These are phyloP conservation scores for Mya arenaria DNA, from an alignment of 1,140 invertebrate genomes.

Conservation along the genomic window DNA sequence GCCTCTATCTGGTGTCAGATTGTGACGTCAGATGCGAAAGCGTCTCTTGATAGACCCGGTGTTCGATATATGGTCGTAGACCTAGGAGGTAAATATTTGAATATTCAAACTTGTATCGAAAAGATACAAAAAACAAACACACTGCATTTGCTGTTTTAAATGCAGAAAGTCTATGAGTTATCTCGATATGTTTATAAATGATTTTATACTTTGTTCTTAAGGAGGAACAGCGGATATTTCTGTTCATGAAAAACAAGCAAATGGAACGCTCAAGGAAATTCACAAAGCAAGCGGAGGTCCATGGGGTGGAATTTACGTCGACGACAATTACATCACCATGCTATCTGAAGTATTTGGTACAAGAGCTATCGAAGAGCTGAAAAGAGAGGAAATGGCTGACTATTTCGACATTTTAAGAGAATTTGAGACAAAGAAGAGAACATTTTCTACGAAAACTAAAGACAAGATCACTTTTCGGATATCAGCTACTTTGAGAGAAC, in stretches of 20 bases:
- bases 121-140: no score
- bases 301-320: conserved; percentile 54
- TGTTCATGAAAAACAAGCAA: conserved; percentile 37
- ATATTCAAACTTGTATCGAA: no score
- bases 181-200: no score
- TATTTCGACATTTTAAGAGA: conserved; percentile 27
- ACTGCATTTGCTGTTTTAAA: no score
- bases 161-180: no score
- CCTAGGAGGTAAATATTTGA: no score
- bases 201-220: no score
- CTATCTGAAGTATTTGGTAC: conserved; percentile 37
- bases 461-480: conserved; percentile 14
- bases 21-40: no score
- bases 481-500: neutral
- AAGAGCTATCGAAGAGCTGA: conserved; percentile 26
- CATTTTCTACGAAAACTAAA: conserved; percentile 1
- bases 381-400: conserved; percentile 13
- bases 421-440: conserved; percentile 54
- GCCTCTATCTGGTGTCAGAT: no score
- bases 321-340: conserved; percentile 25
- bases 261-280: conserved; percentile 31
- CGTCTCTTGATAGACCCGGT: no score
- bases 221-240: conserved; percentile 57
- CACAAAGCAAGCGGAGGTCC: conserved; percentile 50
- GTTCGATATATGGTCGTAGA: no score